Evolutionary conservation across 2,113 vertebrate species (phyloP), one percentile per base, ranked within the genome.

Genomic region (Athene cunicularia): DNA sequence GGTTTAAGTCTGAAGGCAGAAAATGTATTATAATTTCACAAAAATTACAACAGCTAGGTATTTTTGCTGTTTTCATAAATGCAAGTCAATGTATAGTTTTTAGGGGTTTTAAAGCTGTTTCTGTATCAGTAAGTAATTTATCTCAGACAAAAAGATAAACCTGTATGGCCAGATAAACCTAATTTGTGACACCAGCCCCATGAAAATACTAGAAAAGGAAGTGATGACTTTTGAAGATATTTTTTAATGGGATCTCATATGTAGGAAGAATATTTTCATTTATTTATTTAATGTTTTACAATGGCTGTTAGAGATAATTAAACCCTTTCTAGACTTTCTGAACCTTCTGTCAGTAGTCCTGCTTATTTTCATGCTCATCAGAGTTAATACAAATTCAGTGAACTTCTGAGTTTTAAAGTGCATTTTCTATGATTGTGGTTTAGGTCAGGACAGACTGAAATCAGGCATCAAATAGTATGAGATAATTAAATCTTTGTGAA

Each of bases 231-330:
- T 45, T 74, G 14, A 47, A 93, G 32, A 53, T 76, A 41, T 87
- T 74, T 74, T 94, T 63, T 66, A 81, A 68, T 45, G 62, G 49
- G 39, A 68, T 73, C 37, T 96, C 30, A 14, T 74, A 80, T 21
- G 26, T 58, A 39, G 75, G 24, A 66, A 64, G 64, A 90, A 45
- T 45, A 24, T 60, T 85, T 96, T 14, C 28, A 67, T 81, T 68
- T 88, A 64, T 93, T 94, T 86, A 92, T 93, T 89, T 96, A 85
- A 93, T 95, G 66, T 91, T 97, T 97, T 90, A 67, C 76, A 96
- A 73, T 76, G 68, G 19, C 86, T 82, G 84, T 91, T 86, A 56
- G 12, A 84, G 87, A 79, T 92, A 87, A 90, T 95, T 56, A 79
- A 83, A 86, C 20, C n/a, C 83, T 47, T 90, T 92, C 68, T 95